phyloP scores from a whole-genome alignment of 2,797 vertebrate species.

The Crax fasciolata region DNA sequence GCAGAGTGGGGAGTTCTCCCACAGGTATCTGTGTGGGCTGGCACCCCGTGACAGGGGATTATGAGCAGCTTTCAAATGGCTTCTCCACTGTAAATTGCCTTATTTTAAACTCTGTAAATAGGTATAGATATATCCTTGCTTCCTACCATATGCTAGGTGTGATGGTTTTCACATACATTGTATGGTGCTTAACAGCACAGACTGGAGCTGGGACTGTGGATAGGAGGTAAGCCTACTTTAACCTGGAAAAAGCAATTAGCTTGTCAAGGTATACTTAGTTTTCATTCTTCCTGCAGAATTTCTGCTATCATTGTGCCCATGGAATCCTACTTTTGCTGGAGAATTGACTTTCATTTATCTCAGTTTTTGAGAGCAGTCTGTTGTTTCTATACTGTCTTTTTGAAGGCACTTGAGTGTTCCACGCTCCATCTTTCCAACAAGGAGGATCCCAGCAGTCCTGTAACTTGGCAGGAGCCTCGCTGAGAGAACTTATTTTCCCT shows the following conservation, averaged over 20 bases:
- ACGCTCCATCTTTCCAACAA: neutral
- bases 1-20: neutral
- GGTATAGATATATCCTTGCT: neutral
- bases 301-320: neutral
- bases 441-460: neutral
- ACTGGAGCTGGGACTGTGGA: neutral
- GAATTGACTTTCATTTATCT: neutral
- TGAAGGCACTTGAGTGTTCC: neutral
- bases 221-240: neutral
- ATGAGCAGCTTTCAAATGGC: neutral
- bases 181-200: neutral
- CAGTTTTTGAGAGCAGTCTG: neutral
- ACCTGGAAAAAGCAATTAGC: neutral
- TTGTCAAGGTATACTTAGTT: neutral
- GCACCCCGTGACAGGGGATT: neutral
- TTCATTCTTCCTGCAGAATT: neutral
- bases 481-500: neutral
- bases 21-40: rapidly evolving
- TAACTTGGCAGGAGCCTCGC: neutral
- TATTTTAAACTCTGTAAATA: neutral
- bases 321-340: neutral
- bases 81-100: neutral
- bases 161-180: neutral
- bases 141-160: neutral
- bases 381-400: neutral